These are phyloP conservation scores for Berghia stephanieae DNA, from an alignment of 1,140 invertebrate species.

Conservation along the genomic window DNA sequence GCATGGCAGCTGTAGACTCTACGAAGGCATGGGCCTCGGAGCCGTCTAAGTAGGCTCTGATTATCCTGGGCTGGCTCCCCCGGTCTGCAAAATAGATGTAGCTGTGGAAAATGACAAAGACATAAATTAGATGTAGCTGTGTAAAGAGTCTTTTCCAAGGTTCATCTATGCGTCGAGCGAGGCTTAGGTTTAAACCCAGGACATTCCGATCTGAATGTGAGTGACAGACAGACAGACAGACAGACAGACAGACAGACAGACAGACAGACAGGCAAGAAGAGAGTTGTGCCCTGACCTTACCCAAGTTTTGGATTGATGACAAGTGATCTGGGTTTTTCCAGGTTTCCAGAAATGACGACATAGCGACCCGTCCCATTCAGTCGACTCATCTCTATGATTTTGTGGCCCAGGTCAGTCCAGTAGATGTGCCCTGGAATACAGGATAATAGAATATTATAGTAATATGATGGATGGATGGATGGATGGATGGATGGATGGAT, in stretches of 20 bases:
- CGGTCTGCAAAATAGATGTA: slow-evolving; percentile 89
- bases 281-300: slow-evolving; percentile 70
- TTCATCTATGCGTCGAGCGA: too few relatives aligned
- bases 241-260: too few relatives aligned
- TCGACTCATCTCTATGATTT: slow-evolving; percentile 61
- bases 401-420: slow-evolving; percentile 86
- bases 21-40: slow-evolving; percentile 73
- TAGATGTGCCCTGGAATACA: slow-evolving; percentile 79
- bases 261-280: too few relatives aligned
- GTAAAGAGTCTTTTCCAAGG: too few relatives aligned
- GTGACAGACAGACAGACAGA: too few relatives aligned
- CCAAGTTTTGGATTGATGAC: slow-evolving; percentile 96
- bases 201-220: too few relatives aligned
- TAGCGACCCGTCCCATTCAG: slow-evolving; percentile 86
- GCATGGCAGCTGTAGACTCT: not conserved
- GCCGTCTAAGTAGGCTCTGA: slow-evolving; percentile 95
- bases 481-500: too few relatives aligned
- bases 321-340: slow-evolving; percentile 93
- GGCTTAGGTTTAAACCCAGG: too few relatives aligned
- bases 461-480: too few relatives aligned
- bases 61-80: slow-evolving; percentile 95
- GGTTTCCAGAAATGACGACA: slow-evolving; percentile 91
- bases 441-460: too few relatives aligned
- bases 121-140: too few relatives aligned
- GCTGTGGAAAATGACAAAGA: slow-evolving; percentile 40